phyloP scores from a whole-genome alignment of 2,797 vertebrate genomes.

The Sebastolobus alascanus region DNA sequence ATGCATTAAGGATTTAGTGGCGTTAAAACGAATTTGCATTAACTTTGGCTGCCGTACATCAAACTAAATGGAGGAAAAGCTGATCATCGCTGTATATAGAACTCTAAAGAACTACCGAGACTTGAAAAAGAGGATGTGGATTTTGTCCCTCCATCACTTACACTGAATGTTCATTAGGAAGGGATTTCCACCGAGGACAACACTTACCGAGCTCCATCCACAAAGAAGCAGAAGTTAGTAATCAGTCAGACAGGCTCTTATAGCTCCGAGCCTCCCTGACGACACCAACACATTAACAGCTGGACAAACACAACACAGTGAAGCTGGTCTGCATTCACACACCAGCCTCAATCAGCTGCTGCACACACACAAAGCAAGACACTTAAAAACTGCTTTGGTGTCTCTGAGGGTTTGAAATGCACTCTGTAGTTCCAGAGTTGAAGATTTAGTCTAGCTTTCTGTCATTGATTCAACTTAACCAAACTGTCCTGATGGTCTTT shows the following conservation, averaged over 20 bases:
- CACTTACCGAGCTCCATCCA: background rate
- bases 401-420: background rate
- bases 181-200: background rate
- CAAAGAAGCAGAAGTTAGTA: slow-evolving; percentile 9
- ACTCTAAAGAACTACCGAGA: background rate
- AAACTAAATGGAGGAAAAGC: fast-evolving
- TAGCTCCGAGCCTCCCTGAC: slow-evolving; percentile 38
- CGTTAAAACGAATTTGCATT: no score
- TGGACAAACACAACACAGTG: slow-evolving; percentile 57
- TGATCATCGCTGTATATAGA: background rate
- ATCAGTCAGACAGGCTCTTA: slow-evolving; percentile 41
- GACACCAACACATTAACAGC: slow-evolving; percentile 53
- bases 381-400: background rate
- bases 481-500: background rate
- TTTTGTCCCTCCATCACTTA: background rate
- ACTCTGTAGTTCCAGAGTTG: background rate
- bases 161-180: background rate
- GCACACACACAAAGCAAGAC: background rate
- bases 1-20: no score
- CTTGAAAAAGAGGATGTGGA: background rate
- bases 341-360: slow-evolving; percentile 13
- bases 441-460: background rate
- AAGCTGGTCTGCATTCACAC: slow-evolving; percentile 10
- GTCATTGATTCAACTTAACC: background rate
- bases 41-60: no score